Evolutionary conservation across 2,113 vertebrate genomes (phyloP), one percentile per base, ranked within the genome.

Genomic region (Elgaria multicarinata): DNA sequence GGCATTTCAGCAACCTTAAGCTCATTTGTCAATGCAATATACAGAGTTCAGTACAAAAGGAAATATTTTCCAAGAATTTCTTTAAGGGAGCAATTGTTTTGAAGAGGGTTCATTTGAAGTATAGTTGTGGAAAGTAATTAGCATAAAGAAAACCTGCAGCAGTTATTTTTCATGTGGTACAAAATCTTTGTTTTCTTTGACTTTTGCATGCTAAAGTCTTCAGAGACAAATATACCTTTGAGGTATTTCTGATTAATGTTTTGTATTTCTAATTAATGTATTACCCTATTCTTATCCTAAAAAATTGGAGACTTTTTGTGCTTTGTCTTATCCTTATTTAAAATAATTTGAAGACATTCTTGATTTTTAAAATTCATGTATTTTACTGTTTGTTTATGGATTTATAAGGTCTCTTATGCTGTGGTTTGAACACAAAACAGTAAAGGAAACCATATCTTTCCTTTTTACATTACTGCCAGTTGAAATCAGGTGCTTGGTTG

Each of bases 311-410:
- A 46, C 10, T 67, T 88, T 14, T 1, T 58, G 44, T 44, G 71
- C 58, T 3, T 42, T 0, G 1, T 0, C 50, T 6, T n/a, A 92
- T 76, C 0, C 0, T 80, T 91, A 14, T 12, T 86, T 86, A 64
- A 90, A 90, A 71, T 82, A 93, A 76, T 85, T 90, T 85, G 83
- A 42, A 46, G 53, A 79, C 28, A 6, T 90, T 92, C 20, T 92
- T 85, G 42, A 50, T 1, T 80, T 9, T 28, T 81, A 39, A n/a
- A 64, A 78, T 26, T 0, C 69, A 13, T 0, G 0, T 76, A 24
- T 77, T 58, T 80, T 91, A 44, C 13, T 28, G 85, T 82, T 88
- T 84, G 33, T 85, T 91, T 64, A 42, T 84, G 86, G 88, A 33
- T 71, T 26, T 86, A 46, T 86, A 3, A 26, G 28, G 33, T n/a